phyloP scores from a whole-genome alignment of 2,888 invertebrate genomes.

The Tryphoninae sp. region DNA sequence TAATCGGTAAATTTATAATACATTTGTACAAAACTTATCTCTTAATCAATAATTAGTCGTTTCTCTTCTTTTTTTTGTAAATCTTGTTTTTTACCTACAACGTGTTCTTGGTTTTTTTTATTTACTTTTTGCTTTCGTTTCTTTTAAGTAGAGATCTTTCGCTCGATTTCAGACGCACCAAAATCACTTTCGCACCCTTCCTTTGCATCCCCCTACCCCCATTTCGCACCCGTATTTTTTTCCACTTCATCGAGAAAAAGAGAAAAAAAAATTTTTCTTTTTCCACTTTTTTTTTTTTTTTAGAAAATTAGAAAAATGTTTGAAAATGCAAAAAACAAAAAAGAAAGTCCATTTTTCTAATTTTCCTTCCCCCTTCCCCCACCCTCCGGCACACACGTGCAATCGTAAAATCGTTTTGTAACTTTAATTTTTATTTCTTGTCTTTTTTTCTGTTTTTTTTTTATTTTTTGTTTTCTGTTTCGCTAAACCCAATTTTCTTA shows the following conservation, averaged over 20 bases:
- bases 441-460: background rate
- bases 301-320: slow-evolving; percentile 12
- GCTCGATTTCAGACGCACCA: slow-evolving; percentile 41
- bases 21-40: slow-evolving; percentile 79
- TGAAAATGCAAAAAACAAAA: slow-evolving; percentile 8
- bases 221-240: slow-evolving; percentile 50
- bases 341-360: slow-evolving; percentile 1
- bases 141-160: slow-evolving; percentile 42
- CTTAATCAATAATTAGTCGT: slow-evolving; percentile 78
- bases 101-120: slow-evolving; percentile 45
- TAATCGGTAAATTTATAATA: slow-evolving; percentile 78
- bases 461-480: background rate
- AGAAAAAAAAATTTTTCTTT: too few species aligned
- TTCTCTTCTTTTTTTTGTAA: slow-evolving; percentile 63
- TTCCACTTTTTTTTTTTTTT: too few species aligned
- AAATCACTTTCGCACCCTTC: slow-evolving; percentile 51
- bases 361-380: slow-evolving; percentile 18
- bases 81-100: slow-evolving; percentile 62
- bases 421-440: background rate
- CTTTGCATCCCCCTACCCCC: background rate
- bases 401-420: too few species aligned
- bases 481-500: background rate
- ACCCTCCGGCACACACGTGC: background rate
- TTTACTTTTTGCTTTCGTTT: slow-evolving; percentile 19
- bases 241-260: slow-evolving; percentile 35